phyloP scores from a whole-genome alignment of 2,888 invertebrate species.

The Leucophenga maculata region DNA sequence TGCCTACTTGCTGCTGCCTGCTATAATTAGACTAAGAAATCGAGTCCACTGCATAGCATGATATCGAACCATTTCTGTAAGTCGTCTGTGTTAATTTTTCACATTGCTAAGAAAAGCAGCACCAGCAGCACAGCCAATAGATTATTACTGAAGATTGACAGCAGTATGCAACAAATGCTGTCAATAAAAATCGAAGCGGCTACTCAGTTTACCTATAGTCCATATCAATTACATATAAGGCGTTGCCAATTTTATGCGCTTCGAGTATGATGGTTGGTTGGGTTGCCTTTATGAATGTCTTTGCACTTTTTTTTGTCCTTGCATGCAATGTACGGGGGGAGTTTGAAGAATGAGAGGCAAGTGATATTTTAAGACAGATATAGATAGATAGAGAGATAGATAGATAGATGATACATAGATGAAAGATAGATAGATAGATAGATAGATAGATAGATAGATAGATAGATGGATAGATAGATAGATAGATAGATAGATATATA shows the following conservation, averaged over 20 bases:
- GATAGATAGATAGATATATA: too few relatives aligned
- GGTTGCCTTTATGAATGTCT: too few relatives aligned
- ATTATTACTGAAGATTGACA: not conserved
- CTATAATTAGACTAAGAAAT: constrained; percentile 6
- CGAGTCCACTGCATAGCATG: not conserved
- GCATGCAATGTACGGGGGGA: too few relatives aligned
- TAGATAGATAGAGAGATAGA: too few relatives aligned
- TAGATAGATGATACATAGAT: too few relatives aligned
- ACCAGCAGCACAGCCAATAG: not conserved
- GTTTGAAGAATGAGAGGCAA: too few relatives aligned
- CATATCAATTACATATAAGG: constrained; percentile 38
- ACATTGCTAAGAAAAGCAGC: not conserved
- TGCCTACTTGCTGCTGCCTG: not conserved
- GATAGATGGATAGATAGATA: too few relatives aligned
- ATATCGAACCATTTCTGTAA: constrained; percentile 11
- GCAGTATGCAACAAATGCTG: not conserved
- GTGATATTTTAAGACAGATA: not conserved
- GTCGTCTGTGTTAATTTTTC: constrained; percentile 9
- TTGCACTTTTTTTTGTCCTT: too few relatives aligned
- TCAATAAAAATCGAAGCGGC: not conserved
- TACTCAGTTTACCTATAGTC: constrained; percentile 19
- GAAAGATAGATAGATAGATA: too few relatives aligned
- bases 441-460: too few relatives aligned
- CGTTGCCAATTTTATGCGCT: constrained; percentile 26
- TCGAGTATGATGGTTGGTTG: not conserved